Conservation (phyloP, 2,113 vertebrate genomes). For the Ploceus nigricollis region DNA sequence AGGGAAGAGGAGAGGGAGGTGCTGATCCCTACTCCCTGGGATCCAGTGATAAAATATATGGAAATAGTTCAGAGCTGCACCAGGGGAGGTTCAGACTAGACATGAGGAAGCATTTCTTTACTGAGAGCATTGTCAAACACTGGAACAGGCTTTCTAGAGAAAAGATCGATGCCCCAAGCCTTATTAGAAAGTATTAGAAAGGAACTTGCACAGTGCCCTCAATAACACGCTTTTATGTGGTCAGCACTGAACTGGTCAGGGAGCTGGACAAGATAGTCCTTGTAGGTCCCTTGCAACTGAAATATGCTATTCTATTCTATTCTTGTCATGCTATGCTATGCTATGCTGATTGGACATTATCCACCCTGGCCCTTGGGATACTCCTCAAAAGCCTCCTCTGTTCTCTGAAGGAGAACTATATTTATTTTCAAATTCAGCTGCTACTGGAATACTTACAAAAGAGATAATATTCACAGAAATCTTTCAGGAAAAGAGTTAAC, state of each 20-base stretch:
- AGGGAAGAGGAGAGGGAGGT: background rate
- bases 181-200: background rate
- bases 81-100: background rate
- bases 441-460: background rate
- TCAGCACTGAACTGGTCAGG: background rate
- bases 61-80: background rate
- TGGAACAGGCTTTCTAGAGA: background rate
- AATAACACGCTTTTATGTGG: background rate
- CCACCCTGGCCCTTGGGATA: background rate
- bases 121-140: background rate
- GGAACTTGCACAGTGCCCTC: background rate
- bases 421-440: slow-evolving; percentile 13
- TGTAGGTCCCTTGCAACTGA: background rate
- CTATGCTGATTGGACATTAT: background rate
- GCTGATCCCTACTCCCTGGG: background rate
- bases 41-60: background rate
- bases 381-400: background rate
- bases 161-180: accelerated
- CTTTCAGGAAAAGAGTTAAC: background rate
- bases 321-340: too few species aligned
- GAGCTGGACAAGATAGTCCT: background rate
- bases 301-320: background rate
- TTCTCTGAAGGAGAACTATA: background rate
- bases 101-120: background rate
- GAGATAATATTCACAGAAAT: background rate